phyloP scores from a whole-genome alignment of 2,113 vertebrate genomes.

The Fregetta grallaria region DNA sequence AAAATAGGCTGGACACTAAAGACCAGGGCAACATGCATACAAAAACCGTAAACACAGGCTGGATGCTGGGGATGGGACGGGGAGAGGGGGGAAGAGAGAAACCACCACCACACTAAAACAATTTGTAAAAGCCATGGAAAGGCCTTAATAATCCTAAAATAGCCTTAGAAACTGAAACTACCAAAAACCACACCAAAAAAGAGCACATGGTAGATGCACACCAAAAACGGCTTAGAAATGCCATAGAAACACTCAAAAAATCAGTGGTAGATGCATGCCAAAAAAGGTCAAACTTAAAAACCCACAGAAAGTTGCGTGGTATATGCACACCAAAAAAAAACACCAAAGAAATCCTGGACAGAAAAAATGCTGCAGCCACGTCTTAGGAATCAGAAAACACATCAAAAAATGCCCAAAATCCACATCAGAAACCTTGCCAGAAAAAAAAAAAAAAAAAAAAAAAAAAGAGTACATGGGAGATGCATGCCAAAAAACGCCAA shows the following conservation, averaged over 20 bases:
- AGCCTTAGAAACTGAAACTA: neutral
- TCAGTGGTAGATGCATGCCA: neutral
- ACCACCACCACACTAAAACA: neutral
- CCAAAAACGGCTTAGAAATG: neutral
- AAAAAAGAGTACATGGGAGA: neutral
- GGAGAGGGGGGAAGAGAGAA: too few relatives aligned
- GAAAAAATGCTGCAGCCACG: rapidly evolving
- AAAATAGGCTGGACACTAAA: neutral
- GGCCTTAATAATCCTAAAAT: neutral
- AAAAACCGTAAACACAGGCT: neutral
- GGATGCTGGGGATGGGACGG: too few relatives aligned
- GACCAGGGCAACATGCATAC: rapidly evolving
- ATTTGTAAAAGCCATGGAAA: neutral
- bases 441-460: neutral
- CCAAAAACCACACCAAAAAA: neutral
- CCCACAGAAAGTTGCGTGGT: neutral
- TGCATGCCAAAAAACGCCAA: neutral
- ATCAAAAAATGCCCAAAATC: neutral
- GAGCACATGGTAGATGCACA: neutral
- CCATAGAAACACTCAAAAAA: neutral
- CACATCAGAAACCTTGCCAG: neutral
- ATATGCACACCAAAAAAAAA: rapidly evolving
- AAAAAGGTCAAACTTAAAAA: neutral
- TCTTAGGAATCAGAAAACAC: neutral
- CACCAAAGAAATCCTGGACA: neutral